Evolutionary conservation across 2,888 invertebrate species (phyloP).

Genomic region (Philereme transversata): DNA sequence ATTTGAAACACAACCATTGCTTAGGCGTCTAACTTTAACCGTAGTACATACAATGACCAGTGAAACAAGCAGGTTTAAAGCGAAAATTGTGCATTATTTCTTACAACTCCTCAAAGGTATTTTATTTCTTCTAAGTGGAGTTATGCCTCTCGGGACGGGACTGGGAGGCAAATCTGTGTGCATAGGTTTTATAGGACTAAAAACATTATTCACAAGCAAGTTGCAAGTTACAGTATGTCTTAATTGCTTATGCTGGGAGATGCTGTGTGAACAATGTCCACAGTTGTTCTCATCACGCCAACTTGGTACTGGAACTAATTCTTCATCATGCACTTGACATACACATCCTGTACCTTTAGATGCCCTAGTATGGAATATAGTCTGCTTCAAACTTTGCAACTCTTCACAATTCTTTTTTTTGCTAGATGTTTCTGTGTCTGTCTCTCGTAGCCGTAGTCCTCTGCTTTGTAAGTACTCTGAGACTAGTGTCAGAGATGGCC

Average conservation of each 20-base stretch:
- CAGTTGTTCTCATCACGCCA: conserved; percentile 64
- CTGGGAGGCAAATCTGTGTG: conserved; percentile 44
- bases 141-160: conserved; percentile 49
- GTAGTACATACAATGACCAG: conserved; percentile 3
- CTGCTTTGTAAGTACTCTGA: conserved; percentile 73
- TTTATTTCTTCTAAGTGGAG: conserved; percentile 55
- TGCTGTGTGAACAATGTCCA: conserved; percentile 45
- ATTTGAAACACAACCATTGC: too few relatives aligned
- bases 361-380: conserved; percentile 62
- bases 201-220: conserved; percentile 44
- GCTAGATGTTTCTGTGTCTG: conserved; percentile 40
- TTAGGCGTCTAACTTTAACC: too few relatives aligned
- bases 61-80: conserved; percentile 25
- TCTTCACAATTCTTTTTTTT: conserved; percentile 62
- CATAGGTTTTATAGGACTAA: conserved; percentile 46
- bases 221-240: conserved; percentile 14
- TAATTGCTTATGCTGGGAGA: conserved; percentile 30
- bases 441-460: conserved; percentile 64
- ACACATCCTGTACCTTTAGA: conserved; percentile 66
- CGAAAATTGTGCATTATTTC: conserved; percentile 36
- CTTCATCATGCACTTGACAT: conserved; percentile 70
- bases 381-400: conserved; percentile 66
- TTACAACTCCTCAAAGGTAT: conserved; percentile 47
- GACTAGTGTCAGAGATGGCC: conserved; percentile 66
- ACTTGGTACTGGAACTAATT: conserved; percentile 66